A percentile compares a stretch with the other conserved stretches of the same genome.
Evolutionary conservation across 2,797 vertebrate species (phyloP).

Genomic region (Pseudocheirus occidentalis): DNA sequence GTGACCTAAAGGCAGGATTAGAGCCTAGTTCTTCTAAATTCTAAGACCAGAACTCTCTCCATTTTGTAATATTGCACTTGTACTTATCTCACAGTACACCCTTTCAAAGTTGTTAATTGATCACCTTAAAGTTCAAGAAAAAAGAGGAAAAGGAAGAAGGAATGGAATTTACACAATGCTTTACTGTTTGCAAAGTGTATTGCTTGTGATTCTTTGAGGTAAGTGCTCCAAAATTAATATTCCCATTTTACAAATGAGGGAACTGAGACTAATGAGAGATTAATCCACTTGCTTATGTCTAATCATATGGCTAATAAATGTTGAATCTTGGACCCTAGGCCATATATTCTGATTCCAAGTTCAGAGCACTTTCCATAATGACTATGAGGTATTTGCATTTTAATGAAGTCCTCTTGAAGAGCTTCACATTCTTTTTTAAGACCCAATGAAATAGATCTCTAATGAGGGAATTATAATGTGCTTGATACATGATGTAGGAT

Average conservation of each 20-base stretch:
- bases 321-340: not conserved
- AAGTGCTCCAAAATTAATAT: not conserved
- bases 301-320: not conserved
- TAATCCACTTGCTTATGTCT: not conserved
- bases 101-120: not conserved
- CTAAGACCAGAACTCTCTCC: not conserved
- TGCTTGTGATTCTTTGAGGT: not conserved
- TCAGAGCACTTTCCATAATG: not conserved
- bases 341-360: not conserved
- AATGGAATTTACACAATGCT: not conserved
- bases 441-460: not conserved
- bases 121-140: not conserved
- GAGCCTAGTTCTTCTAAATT: not conserved
- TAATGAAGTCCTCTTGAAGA: not conserved
- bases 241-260: not conserved
- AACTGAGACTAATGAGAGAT: not conserved
- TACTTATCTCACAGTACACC: not conserved
- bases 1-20: not conserved
- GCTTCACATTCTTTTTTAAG: not conserved
- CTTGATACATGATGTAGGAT: not conserved
- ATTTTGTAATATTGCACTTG: not conserved
- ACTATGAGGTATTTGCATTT: not conserved
- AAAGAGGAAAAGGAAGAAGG: not conserved
- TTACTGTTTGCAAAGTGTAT: not conserved
- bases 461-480: not conserved